phyloP scores from a whole-genome alignment of 2,888 invertebrate species.

The Thereva unica region DNA sequence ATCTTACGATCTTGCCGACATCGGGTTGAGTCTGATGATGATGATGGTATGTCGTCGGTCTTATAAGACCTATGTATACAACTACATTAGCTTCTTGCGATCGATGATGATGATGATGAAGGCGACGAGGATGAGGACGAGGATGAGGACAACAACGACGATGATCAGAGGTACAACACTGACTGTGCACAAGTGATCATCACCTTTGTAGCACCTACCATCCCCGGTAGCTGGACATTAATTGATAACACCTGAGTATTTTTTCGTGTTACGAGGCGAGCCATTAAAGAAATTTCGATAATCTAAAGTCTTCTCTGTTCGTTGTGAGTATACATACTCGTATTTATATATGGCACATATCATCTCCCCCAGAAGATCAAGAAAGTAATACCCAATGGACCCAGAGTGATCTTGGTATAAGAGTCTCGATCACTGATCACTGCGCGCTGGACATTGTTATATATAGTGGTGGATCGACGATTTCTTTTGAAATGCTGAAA shows the following conservation, averaged over 20 bases:
- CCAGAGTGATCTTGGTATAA: too few relatives aligned
- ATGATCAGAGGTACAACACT: too few relatives aligned
- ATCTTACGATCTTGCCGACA: constrained; percentile 17
- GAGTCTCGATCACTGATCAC: not conserved
- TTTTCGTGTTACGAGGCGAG: constrained; percentile 60
- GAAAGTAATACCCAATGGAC: not conserved
- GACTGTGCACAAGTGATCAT: constrained; percentile 8
- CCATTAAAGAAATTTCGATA: constrained; percentile 57
- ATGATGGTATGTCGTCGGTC: too few relatives aligned
- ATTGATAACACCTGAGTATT: constrained; percentile 60
- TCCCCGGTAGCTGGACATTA: constrained; percentile 52
- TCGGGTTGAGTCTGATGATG: constrained; percentile 2
- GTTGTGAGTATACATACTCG: too few relatives aligned
- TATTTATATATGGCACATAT: not conserved
- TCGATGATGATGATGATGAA: too few relatives aligned
- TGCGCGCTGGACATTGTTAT: constrained; percentile 15
- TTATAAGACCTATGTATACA: too few relatives aligned
- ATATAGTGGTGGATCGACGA: too few relatives aligned
- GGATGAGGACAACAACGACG: too few relatives aligned
- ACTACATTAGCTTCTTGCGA: too few relatives aligned
- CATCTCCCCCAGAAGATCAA: not conserved
- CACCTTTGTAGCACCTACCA: constrained; percentile 28
- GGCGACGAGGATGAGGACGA: too few relatives aligned
- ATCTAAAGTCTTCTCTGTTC: constrained; percentile 32
- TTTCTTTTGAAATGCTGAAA: too few relatives aligned